Percentiles rank a stretch among this genome's conserved stretches.
phyloP scores from a whole-genome alignment of 2,113 vertebrate genomes.

The Xiphorhynchus elegans region DNA sequence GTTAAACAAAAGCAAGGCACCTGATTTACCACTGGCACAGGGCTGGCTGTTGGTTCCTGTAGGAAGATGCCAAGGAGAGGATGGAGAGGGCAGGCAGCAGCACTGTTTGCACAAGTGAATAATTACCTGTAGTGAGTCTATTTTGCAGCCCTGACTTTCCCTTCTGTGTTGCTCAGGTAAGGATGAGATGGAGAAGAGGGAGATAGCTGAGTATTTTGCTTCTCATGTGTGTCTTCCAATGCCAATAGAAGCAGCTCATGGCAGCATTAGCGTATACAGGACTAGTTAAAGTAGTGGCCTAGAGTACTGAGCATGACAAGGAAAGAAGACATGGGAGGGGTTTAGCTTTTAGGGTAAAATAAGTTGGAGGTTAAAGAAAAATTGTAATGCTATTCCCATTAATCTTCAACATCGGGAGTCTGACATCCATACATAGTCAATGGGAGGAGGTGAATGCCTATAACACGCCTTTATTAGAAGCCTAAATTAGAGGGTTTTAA shows the following conservation, averaged over 20 bases:
- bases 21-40: neutral
- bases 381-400: neutral
- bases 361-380: neutral
- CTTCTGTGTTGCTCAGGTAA: neutral
- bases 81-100: neutral
- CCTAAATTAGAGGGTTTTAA: slow-evolving; percentile 15
- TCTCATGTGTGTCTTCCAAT: neutral
- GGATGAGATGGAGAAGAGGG: neutral
- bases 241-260: neutral
- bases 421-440: neutral
- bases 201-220: neutral
- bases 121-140: neutral
- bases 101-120: neutral
- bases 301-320: neutral
- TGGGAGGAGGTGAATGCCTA: neutral
- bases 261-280: neutral
- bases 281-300: neutral
- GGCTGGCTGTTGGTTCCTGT: neutral
- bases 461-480: neutral
- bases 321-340: neutral
- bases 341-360: neutral
- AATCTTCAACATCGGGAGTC: neutral
- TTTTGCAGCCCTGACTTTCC: neutral
- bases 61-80: neutral
- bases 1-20: neutral